A percentile compares a stretch with the other conserved stretches of the same genome.
These are phyloP conservation scores for Streptopelia turtur DNA, from an alignment of 2,797 vertebrate genomes.

Conservation along the genomic window DNA sequence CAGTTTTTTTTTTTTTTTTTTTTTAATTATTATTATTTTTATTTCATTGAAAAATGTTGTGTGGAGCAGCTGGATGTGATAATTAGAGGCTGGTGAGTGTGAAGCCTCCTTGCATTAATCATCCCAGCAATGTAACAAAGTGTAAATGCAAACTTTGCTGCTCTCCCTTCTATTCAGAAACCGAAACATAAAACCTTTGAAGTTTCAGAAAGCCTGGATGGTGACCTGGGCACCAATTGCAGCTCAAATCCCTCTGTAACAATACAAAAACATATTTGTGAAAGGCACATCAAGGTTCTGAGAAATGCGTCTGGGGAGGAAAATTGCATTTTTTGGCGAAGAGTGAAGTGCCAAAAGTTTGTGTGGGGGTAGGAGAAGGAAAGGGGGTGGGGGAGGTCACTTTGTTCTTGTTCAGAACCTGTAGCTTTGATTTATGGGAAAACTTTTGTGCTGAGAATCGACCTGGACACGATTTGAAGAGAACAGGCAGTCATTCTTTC, in stretches of 20 bases:
- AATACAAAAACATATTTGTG: not conserved
- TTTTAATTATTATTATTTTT: not conserved
- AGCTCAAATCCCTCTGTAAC: not conserved
- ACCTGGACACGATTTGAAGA: not conserved
- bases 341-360: not conserved
- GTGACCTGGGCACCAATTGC: not conserved
- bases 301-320: not conserved
- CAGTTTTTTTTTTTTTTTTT: too few species aligned
- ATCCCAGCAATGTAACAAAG: not conserved
- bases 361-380: not conserved
- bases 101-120: not conserved
- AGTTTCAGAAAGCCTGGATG: slow-evolving; percentile 6
- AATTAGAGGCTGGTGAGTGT: not conserved
- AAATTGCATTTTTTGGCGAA: not conserved
- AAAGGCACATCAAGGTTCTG: not conserved
- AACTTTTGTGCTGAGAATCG: not conserved
- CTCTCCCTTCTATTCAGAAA: not conserved
- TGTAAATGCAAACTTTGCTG: slow-evolving; percentile 1
- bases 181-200: not conserved
- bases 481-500: not conserved
- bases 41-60: not conserved
- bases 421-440: slow-evolving; percentile 1
- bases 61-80: not conserved
- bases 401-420: not conserved
- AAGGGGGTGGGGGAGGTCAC: not conserved